Evolutionary conservation across 2,797 vertebrate species (phyloP).

Genomic region (Sebastes hubbsi): DNA sequence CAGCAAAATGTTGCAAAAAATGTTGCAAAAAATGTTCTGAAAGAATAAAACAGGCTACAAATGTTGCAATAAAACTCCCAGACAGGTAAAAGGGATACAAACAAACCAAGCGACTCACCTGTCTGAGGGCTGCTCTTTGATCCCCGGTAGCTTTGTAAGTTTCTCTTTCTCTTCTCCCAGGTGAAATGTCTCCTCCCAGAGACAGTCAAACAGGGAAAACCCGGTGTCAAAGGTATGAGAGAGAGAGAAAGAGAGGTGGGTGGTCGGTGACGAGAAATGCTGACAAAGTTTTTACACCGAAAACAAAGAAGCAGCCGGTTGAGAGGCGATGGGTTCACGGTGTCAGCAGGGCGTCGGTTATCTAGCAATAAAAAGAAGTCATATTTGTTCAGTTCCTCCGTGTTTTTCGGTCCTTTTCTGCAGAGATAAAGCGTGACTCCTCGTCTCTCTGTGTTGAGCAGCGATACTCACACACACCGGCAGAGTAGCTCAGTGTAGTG

Average conservation of each 20-base stretch:
- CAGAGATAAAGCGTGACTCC: not conserved
- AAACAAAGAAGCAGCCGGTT: conserved; percentile 30
- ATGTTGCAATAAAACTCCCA: too few relatives aligned
- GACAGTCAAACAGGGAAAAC: conserved; percentile 18
- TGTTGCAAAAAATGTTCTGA: not conserved
- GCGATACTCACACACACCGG: not conserved
- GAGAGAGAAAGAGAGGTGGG: not conserved
- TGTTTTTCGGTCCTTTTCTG: not conserved
- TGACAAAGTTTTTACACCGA: conserved; percentile 55
- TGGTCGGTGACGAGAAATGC: conserved; percentile 43
- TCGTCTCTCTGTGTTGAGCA: not conserved
- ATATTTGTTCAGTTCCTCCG: not conserved
- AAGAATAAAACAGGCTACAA: not conserved
- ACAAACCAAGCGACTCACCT: conserved; percentile 54
- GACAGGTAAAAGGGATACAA: not conserved
- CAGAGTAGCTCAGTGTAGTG: conserved; percentile 29
- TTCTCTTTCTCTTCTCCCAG: not conserved
- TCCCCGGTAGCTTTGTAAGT: not conserved
- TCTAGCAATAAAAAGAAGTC: not conserved
- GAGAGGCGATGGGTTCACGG: not conserved
- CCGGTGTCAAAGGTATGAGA: conserved; percentile 21
- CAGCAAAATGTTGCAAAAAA: too few relatives aligned
- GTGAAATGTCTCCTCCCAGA: not conserved
- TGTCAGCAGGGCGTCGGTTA: not conserved
- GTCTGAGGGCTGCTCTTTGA: conserved; percentile 25